These are phyloP conservation scores for Vireo griseus DNA, from an alignment of 2,797 vertebrate species.

Conservation along the genomic window DNA sequence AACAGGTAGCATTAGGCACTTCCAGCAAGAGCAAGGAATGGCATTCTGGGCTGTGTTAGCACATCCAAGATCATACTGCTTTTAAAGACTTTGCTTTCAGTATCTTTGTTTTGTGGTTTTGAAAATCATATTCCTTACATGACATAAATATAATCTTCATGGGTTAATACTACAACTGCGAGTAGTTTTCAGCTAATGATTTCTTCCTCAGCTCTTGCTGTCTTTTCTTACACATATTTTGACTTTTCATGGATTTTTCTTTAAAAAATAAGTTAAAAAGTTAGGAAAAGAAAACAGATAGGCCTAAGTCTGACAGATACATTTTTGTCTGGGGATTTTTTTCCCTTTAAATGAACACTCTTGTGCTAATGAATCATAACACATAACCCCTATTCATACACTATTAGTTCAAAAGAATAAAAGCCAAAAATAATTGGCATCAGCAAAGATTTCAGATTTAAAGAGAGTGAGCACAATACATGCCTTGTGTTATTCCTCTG, in stretches of 20 bases:
- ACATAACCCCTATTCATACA: background rate
- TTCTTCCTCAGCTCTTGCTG: background rate
- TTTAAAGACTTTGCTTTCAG: background rate
- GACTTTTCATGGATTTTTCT: background rate
- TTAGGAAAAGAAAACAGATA: background rate
- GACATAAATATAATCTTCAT: background rate
- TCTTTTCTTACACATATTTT: background rate
- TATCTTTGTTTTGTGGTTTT: background rate
- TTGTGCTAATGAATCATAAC: background rate
- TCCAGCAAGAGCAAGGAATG: background rate
- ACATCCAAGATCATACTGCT: background rate
- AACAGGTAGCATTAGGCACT: background rate
- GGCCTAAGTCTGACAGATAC: background rate
- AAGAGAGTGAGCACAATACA: conserved; percentile 35
- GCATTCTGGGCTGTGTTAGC: background rate
- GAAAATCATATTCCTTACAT: background rate
- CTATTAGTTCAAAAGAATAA: conserved; percentile 47
- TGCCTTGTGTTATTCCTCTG: conserved; percentile 38
- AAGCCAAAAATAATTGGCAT: conserved; percentile 59
- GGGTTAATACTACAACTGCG: background rate
- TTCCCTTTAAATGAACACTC: background rate
- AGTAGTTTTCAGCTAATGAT: background rate
- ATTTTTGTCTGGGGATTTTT: background rate
- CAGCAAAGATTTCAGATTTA: background rate
- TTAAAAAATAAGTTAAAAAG: background rate